These are phyloP conservation scores for Frankliniella intonsa DNA, from an alignment of 2,888 invertebrate species.

Conservation along the genomic window DNA sequence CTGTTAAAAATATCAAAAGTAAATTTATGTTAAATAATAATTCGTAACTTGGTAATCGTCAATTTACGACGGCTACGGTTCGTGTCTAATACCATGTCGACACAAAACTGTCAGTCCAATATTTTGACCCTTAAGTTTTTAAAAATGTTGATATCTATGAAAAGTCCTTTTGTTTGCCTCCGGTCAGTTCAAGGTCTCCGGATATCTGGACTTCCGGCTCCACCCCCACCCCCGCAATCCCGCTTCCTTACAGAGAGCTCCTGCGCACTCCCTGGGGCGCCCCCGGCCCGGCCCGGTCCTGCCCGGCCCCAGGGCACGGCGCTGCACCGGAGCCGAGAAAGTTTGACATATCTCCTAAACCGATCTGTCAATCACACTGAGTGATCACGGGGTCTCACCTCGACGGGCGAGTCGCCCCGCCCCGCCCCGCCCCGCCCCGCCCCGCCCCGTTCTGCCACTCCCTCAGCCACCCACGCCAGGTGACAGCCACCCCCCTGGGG, in stretches of 20 bases:
- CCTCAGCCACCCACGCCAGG: conserved; percentile 27
- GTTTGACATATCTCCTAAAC: conserved; percentile 8
- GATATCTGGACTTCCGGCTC: no score
- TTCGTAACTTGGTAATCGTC: no score
- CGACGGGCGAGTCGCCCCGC: background rate
- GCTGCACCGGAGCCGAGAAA: background rate
- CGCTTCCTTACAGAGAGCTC: background rate
- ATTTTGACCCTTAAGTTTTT: no score
- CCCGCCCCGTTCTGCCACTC: background rate
- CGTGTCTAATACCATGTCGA: no score
- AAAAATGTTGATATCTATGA: no score
- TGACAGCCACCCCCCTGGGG: conserved; percentile 9
- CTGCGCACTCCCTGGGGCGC: background rate
- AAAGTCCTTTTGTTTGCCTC: no score
- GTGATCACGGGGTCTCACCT: background rate
- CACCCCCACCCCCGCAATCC: no score
- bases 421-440: background rate
- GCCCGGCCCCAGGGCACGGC: background rate
- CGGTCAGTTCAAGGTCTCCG: no score
- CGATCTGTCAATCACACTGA: conserved; percentile 17
- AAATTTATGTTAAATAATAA: conserved; percentile 32
- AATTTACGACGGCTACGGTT: no score
- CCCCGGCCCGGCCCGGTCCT: background rate
- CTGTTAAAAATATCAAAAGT: conserved; percentile 38
- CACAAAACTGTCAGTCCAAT: no score